A percentile compares a stretch with the other conserved stretches of the same genome.
Conservation (phyloP, 2,113 vertebrate genomes). For the Neolamprologus brichardi region DNA sequence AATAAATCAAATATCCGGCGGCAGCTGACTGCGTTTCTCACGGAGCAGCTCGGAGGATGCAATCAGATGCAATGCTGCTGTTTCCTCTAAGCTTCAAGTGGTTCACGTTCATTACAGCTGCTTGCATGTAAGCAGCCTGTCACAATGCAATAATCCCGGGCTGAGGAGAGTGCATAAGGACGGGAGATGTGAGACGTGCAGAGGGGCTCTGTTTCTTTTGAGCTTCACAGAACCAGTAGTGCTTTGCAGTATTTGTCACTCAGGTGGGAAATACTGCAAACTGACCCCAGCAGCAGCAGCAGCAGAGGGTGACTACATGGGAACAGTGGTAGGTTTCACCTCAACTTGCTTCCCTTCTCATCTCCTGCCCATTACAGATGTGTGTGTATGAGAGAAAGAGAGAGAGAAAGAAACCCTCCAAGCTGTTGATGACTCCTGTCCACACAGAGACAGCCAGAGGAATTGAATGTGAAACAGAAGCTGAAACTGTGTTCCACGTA, state of each 20-base stretch:
- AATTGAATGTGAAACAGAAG: neutral
- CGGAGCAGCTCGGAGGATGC: neutral
- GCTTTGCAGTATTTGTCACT: conserved; percentile 18
- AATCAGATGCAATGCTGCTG: neutral
- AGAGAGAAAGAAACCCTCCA: neutral
- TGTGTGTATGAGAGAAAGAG: neutral
- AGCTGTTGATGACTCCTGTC: neutral
- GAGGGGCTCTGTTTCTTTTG: neutral
- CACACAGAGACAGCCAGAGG: neutral
- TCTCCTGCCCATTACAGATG: neutral
- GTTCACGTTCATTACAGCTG: neutral
- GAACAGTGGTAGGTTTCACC: neutral
- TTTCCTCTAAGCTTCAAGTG: neutral
- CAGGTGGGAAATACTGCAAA: conserved; percentile 8
- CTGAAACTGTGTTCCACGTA: neutral
- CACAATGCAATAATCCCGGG: neutral
- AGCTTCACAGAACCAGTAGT: neutral
- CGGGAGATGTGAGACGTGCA: neutral
- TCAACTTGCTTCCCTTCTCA: neutral
- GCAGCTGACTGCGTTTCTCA: neutral
- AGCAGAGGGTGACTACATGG: neutral
- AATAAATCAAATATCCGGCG: conserved; percentile 5
- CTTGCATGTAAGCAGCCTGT: neutral
- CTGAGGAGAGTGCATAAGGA: neutral
- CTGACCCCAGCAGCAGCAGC: neutral